Conservation (phyloP, 2,797 vertebrate species). For the Nannoperca australis region DNA sequence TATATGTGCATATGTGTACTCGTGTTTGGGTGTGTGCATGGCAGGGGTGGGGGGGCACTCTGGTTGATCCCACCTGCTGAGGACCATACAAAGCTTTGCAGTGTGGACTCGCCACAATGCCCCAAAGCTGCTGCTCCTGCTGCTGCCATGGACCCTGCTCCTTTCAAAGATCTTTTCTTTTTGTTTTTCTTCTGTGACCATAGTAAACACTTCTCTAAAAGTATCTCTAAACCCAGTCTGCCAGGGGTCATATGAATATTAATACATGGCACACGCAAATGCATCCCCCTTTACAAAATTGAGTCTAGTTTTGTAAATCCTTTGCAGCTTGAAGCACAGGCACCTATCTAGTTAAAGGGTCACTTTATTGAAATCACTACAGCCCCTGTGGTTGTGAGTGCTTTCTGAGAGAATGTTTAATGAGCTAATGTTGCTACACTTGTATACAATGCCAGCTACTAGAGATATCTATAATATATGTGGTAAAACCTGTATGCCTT, state of each 20-base stretch:
- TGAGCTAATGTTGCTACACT: not conserved
- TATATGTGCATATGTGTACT: constrained; percentile 20
- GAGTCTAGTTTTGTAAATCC: constrained; percentile 37
- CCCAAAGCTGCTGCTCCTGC: constrained; percentile 69
- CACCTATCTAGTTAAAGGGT: constrained; percentile 38
- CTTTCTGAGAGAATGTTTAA: constrained; percentile 19
- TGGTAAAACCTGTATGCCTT: not conserved
- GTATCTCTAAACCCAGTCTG: constrained; percentile 47
- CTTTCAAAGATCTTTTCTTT: constrained; percentile 43
- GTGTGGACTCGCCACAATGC: constrained; percentile 58
- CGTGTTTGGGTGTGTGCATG: constrained; percentile 6
- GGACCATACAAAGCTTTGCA: constrained; percentile 65
- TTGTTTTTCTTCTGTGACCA: constrained; percentile 27
- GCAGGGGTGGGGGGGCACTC: constrained; percentile 9
- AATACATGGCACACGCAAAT: constrained; percentile 60
- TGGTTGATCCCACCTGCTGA: constrained; percentile 73
- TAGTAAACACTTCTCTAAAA: constrained; percentile 60
- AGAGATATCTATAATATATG: not conserved
- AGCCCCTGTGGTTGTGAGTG: not conserved
- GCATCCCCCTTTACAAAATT: constrained; percentile 40
- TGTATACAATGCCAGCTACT: not conserved
- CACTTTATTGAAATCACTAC: constrained; percentile 19
- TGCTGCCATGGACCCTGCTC: constrained; percentile 51
- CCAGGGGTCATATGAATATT: constrained; percentile 74
- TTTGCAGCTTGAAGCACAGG: constrained; percentile 25